Evolutionary conservation across 2,888 invertebrate species (phyloP), one percentile per base, ranked within the genome.

Genomic region (Habroteleia sp.): DNA sequence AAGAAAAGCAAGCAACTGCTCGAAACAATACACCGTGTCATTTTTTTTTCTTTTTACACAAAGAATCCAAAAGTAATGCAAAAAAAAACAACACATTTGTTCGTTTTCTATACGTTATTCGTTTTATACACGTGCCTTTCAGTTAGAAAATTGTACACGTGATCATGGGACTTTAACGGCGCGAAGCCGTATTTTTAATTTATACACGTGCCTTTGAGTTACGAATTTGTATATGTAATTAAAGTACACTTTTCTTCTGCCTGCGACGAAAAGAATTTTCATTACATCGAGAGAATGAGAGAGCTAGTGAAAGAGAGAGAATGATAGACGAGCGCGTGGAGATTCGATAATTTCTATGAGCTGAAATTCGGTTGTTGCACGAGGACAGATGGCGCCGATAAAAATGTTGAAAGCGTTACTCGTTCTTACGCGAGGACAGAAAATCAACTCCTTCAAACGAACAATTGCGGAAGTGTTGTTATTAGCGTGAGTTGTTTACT

Each of bases 381-480:
- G 2, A 13, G 27, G 5, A 44, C 10, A 17, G 29, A 10, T 46
- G 17, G 16, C 29, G 27, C 11, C 17, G 1, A 20, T 41, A 1
- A 27, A 44, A 42, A 6, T 14, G 4, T 25, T 6, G 80, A 78
- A 79, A 81, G 82, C 79, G 77, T 80, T 48, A 46, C 5, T 56
- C 23, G 17, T 31, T 7, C n/a, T 44, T 23, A n/a, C 14, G 20
- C 17, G 11, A 39, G 3, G 20, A 16, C 6, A 0, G 11, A 17
- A 10, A 23, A n/a, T 27, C 10, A 17, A 79, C 78, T 79, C 80
- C 76, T 81, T 81, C 81, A 77, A 82, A 80, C 69, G 77, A 81
- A 82, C 74, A 81, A 80, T 65, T 80, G 80, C 58, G 46, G 68
- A 76, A 81, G 82, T 80, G 81, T 73, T 82, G 83, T 81, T 82